phyloP scores from a whole-genome alignment of 2,888 invertebrate species.

The Ectemnius lituratus region DNA sequence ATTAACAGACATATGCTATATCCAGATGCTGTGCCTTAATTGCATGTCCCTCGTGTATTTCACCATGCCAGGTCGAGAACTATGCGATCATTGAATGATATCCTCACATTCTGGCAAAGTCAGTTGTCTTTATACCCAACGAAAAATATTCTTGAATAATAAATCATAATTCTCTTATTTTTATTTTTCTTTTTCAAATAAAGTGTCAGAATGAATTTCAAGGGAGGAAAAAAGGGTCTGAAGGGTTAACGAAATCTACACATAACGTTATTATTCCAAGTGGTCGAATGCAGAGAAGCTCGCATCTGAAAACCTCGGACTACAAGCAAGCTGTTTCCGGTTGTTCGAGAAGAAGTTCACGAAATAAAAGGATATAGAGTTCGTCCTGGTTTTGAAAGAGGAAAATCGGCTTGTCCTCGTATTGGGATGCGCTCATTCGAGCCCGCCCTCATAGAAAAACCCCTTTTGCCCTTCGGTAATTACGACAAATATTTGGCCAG shows the following conservation, averaged over 20 bases:
- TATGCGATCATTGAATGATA: slow-evolving; percentile 8
- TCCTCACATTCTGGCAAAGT: background rate
- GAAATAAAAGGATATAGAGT: slow-evolving; percentile 23
- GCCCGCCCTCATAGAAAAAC: slow-evolving; percentile 42
- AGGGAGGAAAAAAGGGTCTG: too few relatives aligned
- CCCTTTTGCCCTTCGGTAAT: slow-evolving; percentile 64
- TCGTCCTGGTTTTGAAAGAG: slow-evolving; percentile 39
- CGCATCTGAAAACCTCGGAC: slow-evolving; percentile 34
- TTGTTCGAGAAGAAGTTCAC: slow-evolving; percentile 44
- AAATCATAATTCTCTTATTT: too few relatives aligned
- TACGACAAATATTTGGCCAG: slow-evolving; percentile 77
- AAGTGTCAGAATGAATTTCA: too few relatives aligned
- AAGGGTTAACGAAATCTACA: background rate
- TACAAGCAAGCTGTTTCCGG: slow-evolving; percentile 61
- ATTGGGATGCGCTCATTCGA: slow-evolving; percentile 44
- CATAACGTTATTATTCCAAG: slow-evolving; percentile 72
- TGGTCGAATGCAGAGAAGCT: slow-evolving; percentile 56
- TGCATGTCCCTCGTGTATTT: slow-evolving; percentile 48
- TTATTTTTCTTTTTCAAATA: too few relatives aligned
- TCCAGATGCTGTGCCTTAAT: slow-evolving; percentile 60
- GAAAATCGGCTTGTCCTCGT: slow-evolving; percentile 58
- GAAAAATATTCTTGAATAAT: too few relatives aligned
- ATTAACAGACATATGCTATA: slow-evolving; percentile 33
- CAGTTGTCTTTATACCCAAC: too few relatives aligned
- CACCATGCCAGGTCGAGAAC: slow-evolving; percentile 48